These are phyloP conservation scores for Branchellion lobata DNA, from an alignment of 2,888 invertebrate genomes.

Conservation along the genomic window DNA sequence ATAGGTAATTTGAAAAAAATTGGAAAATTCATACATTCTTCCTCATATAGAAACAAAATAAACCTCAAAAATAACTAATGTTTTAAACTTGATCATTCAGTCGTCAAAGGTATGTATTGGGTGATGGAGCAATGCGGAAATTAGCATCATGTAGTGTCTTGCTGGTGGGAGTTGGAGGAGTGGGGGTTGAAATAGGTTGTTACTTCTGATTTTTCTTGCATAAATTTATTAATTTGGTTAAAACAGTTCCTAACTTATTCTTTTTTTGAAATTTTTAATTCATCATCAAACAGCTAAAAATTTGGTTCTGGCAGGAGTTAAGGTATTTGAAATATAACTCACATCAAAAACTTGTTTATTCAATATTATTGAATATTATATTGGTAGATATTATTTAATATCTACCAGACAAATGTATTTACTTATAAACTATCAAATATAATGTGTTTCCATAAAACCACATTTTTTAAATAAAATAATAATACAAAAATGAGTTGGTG, in stretches of 20 bases:
- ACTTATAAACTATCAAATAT: too few species aligned
- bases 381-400: too few species aligned
- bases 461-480: constrained; percentile 30
- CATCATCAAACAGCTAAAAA: constrained; percentile 59
- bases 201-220: not conserved
- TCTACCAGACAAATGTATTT: too few species aligned
- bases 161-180: constrained; percentile 60
- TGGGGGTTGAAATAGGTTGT: constrained; percentile 62
- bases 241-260: not conserved
- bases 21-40: constrained; percentile 55
- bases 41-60: too few species aligned
- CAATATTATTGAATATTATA: too few species aligned
- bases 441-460: too few species aligned
- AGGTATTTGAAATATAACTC: constrained; percentile 55
- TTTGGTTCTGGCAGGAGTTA: constrained; percentile 60
- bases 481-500: too few species aligned
- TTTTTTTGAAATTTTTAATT: not conserved
- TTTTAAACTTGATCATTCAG: too few species aligned
- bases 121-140: constrained; percentile 61
- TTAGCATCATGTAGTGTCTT: constrained; percentile 60
- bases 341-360: too few species aligned
- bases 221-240: not conserved
- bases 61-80: too few species aligned
- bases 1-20: constrained; percentile 55
- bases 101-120: constrained; percentile 62